Evolutionary conservation across 1,140 invertebrate genomes (phyloP).

Genomic region (Neodiprion pinetum): DNA sequence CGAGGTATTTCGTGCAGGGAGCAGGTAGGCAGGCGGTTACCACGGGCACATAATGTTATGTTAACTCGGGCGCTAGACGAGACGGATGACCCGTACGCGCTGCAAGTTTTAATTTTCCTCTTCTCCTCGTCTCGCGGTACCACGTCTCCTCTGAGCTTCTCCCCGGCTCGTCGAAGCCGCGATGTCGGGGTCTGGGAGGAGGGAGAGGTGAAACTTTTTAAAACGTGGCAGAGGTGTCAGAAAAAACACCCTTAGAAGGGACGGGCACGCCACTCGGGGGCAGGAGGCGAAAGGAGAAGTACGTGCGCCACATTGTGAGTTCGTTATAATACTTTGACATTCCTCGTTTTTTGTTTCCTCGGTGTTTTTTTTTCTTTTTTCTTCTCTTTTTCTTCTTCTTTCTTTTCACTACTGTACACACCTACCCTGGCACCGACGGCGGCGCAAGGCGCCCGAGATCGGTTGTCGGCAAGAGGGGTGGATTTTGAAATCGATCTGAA

Average conservation of each 20-base stretch:
- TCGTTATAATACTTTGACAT: slow-evolving; percentile 12
- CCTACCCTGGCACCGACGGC: neutral
- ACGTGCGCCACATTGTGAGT: slow-evolving; percentile 14
- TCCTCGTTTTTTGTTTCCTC: neutral
- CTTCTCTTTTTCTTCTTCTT: no score
- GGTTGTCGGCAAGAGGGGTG: neutral
- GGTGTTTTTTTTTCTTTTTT: no score
- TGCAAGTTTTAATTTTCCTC: slow-evolving; percentile 42
- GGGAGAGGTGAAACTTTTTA: slow-evolving; percentile 6
- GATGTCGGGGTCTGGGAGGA: slow-evolving; percentile 5
- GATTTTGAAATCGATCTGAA: neutral
- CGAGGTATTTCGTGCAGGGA: neutral
- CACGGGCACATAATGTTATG: slow-evolving; percentile 35
- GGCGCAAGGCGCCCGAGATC: neutral
- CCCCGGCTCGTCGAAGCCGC: neutral
- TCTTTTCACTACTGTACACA: neutral
- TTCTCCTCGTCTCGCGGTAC: slow-evolving; percentile 17
- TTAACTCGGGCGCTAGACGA: slow-evolving; percentile 36
- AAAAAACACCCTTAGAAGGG: slow-evolving; percentile 8
- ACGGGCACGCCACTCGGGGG: neutral
- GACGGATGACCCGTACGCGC: slow-evolving; percentile 45
- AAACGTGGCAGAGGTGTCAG: slow-evolving; percentile 13
- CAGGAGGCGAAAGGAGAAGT: neutral
- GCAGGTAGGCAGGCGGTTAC: slow-evolving; percentile 21
- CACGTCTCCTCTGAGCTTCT: neutral